Evolutionary conservation across 2,797 vertebrate genomes (phyloP).

Genomic region (Tinamus major): DNA sequence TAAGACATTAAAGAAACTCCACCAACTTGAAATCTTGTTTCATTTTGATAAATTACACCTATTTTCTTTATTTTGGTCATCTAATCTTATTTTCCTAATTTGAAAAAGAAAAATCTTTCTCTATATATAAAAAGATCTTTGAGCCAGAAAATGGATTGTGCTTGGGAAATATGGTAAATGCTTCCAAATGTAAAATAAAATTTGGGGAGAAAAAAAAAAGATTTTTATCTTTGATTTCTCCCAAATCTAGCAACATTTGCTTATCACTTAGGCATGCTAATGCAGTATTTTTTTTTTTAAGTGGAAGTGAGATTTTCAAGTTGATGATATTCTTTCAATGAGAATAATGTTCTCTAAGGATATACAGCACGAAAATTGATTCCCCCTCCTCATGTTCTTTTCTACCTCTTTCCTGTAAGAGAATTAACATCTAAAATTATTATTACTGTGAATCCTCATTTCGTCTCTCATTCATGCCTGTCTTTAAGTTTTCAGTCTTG

Average conservation of each 20-base stretch:
- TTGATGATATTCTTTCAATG: slow-evolving; percentile 61
- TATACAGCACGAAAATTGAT: slow-evolving; percentile 53
- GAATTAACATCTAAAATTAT: background rate
- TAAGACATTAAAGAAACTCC: slow-evolving; percentile 36
- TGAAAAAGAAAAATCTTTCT: background rate
- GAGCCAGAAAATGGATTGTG: background rate
- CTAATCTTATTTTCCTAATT: background rate
- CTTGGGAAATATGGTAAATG: background rate
- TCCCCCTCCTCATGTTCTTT: background rate
- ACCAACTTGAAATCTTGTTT: slow-evolving; percentile 56
- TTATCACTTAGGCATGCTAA: background rate
- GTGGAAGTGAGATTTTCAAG: slow-evolving; percentile 44
- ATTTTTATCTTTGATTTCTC: background rate
- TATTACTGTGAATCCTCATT: background rate
- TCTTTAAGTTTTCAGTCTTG: background rate
- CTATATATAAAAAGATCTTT: background rate
- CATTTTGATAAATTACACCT: slow-evolving; percentile 3
- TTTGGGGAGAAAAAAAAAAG: background rate
- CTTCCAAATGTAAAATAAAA: slow-evolving; percentile 14
- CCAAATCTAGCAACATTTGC: background rate
- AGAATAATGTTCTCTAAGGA: slow-evolving; percentile 32
- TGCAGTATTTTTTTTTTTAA: background rate
- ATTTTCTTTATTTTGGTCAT: background rate
- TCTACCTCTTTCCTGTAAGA: background rate
- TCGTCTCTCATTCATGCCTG: slow-evolving; percentile 6